Conservation (phyloP, 2,113 vertebrate genomes). For the Scortum barcoo region DNA sequence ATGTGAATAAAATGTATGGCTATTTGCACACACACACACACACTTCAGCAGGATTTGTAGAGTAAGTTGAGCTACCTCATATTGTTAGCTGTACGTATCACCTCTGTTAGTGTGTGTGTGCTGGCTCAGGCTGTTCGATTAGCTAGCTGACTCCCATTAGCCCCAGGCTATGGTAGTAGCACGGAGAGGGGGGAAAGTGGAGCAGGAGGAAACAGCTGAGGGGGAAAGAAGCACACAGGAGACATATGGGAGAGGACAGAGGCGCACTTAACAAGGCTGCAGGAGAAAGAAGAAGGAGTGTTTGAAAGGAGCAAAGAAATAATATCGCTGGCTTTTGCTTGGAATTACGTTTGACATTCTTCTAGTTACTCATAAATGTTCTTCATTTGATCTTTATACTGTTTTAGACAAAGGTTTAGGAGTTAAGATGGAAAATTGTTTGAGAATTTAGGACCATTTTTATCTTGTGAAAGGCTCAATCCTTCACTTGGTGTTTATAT, state of each 20-base stretch:
- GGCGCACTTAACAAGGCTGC: constrained; percentile 1
- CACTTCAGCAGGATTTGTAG: background rate
- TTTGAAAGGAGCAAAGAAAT: background rate
- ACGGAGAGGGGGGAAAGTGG: constrained; percentile 29
- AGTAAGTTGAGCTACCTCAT: constrained; percentile 1
- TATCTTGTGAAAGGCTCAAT: background rate
- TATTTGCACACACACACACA: background rate
- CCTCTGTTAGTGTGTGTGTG: background rate
- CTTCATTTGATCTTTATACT: background rate
- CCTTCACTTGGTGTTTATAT: background rate
- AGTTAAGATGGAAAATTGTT: background rate
- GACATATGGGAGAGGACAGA: constrained; percentile 16
- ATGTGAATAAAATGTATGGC: constrained; percentile 17
- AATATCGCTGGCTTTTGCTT: background rate
- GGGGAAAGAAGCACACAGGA: constrained; percentile 9
- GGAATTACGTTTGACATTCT: background rate
- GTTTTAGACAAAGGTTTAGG: background rate
- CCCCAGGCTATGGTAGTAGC: constrained; percentile 20
- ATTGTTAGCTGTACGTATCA: background rate
- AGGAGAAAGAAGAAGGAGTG: background rate
- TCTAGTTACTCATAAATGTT: background rate
- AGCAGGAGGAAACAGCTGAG: constrained; percentile 8
- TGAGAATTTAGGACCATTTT: background rate
- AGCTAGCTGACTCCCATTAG: constrained; percentile 50
- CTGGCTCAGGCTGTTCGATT: constrained; percentile 46